These are phyloP conservation scores for Caradrina clavipalpis DNA, from an alignment of 2,888 invertebrate species.

Conservation along the genomic window DNA sequence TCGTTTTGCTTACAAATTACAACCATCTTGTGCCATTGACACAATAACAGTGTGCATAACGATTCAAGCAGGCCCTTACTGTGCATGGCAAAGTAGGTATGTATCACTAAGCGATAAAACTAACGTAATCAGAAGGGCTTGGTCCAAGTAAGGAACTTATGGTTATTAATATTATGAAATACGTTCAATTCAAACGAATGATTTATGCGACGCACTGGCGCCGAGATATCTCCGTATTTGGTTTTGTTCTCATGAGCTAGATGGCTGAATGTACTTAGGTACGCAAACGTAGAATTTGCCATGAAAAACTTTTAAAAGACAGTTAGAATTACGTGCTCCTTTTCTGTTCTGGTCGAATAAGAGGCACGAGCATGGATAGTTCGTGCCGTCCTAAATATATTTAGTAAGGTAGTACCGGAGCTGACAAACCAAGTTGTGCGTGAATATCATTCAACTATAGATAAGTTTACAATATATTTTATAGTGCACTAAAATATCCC, in stretches of 20 bases:
- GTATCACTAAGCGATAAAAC: conserved; percentile 18
- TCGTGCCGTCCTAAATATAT: background rate
- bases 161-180: conserved; percentile 55
- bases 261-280: background rate
- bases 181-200: conserved; percentile 29
- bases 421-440: background rate
- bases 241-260: conserved; percentile 27
- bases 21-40: conserved; percentile 26
- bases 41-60: conserved; percentile 27
- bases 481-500: no score
- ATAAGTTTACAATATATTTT: background rate
- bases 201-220: conserved; percentile 49
- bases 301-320: conserved; percentile 31
- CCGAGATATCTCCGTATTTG: conserved; percentile 44
- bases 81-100: background rate
- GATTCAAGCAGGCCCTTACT: conserved; percentile 4
- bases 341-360: background rate
- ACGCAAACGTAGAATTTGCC: conserved; percentile 16
- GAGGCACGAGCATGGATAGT: background rate
- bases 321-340: conserved; percentile 6
- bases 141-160: conserved; percentile 18
- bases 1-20: conserved; percentile 27
- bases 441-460: no score
- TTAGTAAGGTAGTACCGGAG: background rate
- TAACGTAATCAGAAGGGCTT: conserved; percentile 22